Conservation (phyloP, 2,113 vertebrate genomes). For the Casuarius casuarius region DNA sequence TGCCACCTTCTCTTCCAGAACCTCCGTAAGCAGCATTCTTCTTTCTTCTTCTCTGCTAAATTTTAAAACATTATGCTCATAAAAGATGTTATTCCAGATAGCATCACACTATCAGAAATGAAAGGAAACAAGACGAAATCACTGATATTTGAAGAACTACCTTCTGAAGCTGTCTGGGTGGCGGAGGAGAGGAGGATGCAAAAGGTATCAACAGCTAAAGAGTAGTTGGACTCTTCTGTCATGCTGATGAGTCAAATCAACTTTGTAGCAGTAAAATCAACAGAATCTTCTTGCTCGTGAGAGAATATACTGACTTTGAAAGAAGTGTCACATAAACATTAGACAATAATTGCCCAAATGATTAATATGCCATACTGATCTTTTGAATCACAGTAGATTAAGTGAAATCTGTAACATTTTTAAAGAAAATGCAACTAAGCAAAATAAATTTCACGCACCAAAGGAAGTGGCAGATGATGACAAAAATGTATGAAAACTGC, state of each 20-base stretch:
- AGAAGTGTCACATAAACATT: background rate
- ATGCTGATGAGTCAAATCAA: rapidly evolving
- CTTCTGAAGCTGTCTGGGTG: background rate
- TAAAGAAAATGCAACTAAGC: background rate
- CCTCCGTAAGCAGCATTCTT: background rate
- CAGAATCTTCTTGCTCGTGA: background rate
- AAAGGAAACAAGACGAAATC: background rate
- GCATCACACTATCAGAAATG: rapidly evolving
- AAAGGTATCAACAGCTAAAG: background rate
- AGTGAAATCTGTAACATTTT: background rate
- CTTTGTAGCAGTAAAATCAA: background rate
- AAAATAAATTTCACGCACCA: background rate
- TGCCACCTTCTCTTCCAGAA: background rate
- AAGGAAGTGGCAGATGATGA: background rate
- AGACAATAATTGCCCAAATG: too few relatives aligned
- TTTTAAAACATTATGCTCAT: background rate
- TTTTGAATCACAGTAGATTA: background rate
- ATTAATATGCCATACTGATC: background rate
- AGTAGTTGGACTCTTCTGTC: rapidly evolving
- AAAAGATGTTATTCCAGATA: background rate
- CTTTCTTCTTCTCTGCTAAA: background rate
- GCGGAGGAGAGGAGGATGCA: background rate
- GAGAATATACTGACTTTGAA: background rate
- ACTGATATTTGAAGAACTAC: background rate
- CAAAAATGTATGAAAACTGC: background rate